Base-by-base conservation (phyloP, 1,140 invertebrate genomes). In the Heliothis virescens region DNA sequence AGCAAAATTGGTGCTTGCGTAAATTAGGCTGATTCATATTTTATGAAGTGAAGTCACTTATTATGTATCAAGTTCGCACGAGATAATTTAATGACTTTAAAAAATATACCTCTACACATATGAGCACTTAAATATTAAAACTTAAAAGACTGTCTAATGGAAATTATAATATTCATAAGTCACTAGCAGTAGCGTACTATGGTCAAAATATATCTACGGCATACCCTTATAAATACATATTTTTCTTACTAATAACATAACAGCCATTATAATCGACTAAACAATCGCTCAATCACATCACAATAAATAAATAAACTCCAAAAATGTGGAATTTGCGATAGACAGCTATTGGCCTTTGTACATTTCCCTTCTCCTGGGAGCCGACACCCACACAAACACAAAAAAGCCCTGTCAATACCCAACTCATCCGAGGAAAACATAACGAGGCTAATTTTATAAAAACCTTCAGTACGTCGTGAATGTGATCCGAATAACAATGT, bases 401-500 rank as follows among this genome's bases (percentile, higher is more conserved):
- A 72, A n/a, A 72, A 57, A 53, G 69, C 53, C 69, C 69, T 55
- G 52, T 72, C 69, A 41, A 57, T 57, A 57, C 53, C 52, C 57
- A 57, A 72, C 52, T 72, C 69, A 72, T 72, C 67, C 21, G 3
- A 16, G 50, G 21, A 53, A 72, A 72, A 57, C 69, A 72, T 72
- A 72, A 72, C 29, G 48, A 71, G 48, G 16, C 52, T 72, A 41
- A 72, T 57, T 72, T 72, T 72, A 72, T 57, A 72, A 72, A 60
- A 72, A 72, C 69, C 16, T 57, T 34, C 29, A 18, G 10, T 29
- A 41, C 52, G 29, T 55, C 34, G 69, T n/a, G 69, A 72, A 57
- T 72, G 69, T 72, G 69, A 18, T 18, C 53, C 26, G 69, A 72
- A 72, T 72, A 55, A 57, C 29, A 75, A 75, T 75, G 57, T 75